phyloP scores from a whole-genome alignment of 2,113 vertebrate genomes.

The Sinocyclocheilus anshuiensis region DNA sequence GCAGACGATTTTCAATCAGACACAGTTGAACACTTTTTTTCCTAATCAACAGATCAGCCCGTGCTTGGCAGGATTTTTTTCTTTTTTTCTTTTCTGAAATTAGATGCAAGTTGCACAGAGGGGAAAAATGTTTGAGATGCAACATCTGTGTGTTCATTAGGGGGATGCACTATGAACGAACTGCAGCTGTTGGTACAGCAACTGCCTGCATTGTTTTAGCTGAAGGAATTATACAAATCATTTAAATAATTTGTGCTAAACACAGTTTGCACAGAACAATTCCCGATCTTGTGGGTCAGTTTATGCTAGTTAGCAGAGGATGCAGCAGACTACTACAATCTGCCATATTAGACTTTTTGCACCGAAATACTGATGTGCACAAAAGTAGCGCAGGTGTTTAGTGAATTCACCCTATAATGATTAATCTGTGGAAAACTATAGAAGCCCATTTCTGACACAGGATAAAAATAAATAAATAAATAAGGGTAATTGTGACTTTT shows the following conservation, averaged over 20 bases:
- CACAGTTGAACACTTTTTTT: not conserved
- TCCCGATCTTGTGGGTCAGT: too few species aligned
- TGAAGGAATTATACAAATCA: not conserved
- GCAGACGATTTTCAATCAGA: constrained; percentile 1
- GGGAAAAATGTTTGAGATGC: constrained; percentile 12
- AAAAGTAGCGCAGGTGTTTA: too few species aligned
- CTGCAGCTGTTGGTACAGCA: not conserved
- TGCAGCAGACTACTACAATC: not conserved
- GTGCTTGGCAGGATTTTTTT: not conserved
- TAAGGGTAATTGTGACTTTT: too few species aligned
- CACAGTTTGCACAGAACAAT: not conserved
- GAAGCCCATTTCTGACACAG: too few species aligned
- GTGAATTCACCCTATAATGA: too few species aligned
- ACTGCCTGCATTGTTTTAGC: not conserved
- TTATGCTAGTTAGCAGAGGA: not conserved
- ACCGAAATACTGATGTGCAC: not conserved
- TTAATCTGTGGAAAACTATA: too few species aligned
- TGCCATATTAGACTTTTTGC: not conserved
- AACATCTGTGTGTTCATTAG: not conserved
- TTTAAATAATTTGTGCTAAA: not conserved
- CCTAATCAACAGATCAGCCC: not conserved
- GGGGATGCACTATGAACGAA: not conserved
- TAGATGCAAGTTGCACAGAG: not conserved
- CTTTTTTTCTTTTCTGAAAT: not conserved
- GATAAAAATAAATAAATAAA: too few species aligned